Evolutionary conservation across 2,888 invertebrate genomes (phyloP), one percentile per base, ranked within the genome.

Genomic region (Clanis bilineata): DNA sequence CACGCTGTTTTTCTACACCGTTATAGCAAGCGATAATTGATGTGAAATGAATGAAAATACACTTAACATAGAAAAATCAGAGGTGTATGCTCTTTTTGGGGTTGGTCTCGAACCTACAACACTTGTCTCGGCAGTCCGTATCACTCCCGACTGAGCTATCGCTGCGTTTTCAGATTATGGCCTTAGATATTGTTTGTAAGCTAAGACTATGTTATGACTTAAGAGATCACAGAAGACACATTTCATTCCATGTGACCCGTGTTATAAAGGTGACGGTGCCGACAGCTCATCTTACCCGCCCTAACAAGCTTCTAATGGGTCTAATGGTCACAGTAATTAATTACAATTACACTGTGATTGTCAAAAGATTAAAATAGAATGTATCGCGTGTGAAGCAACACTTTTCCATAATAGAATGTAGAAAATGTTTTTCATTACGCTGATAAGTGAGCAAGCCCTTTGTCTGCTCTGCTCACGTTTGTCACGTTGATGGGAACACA

Each of bases 361-460:
- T 86, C 88, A 85, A 90, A 90, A 90, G 88, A 83, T 88, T 86
- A 85, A 87, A 86, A 89, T 86, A 88, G 83, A 87, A 82, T 81
- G 69, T 79, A 85, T 91, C 84, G 91, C 91, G 90, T 91, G 91
- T 83, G 82, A 82, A 83, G 73, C 76, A 66, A 63, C 83, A 88
- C 84, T 87, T 90, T 90, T 85, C 84, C 79, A 72, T 70, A 60
- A 69, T 84, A 88, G 82, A 85, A 85, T 85, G 83, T 84, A 83
- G 85, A 86, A 83, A 86, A 85, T 71, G 75, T 76, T 84, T 82
- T 86, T 85, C 79, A 80, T 73, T 70, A 63, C 65, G 66, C 62
- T 64, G 59, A 61, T 70, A 65, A 62, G 67, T 66, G 62, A 70
- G 69, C 72, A 75, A 64, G 76, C 83, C 79, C 85, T 88, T 88